These are phyloP conservation scores for Anorthoa munda DNA, from an alignment of 2,888 invertebrate genomes.

Conservation along the genomic window DNA sequence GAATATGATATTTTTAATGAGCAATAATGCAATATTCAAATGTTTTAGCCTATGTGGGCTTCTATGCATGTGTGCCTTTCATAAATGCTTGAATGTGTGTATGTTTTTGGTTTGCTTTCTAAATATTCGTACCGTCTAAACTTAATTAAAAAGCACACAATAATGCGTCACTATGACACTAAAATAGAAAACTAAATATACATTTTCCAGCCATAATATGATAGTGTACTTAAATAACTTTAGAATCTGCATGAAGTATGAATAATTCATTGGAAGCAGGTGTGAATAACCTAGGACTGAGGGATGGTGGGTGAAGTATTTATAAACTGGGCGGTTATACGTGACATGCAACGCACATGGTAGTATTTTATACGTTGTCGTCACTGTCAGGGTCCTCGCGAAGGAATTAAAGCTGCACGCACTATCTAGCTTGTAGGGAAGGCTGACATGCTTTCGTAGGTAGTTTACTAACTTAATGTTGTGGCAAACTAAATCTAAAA, in stretches of 20 bases:
- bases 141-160: too few relatives aligned
- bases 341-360: not conserved
- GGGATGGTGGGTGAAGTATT: constrained; percentile 13
- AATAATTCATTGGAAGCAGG: constrained; percentile 29
- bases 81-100: not conserved
- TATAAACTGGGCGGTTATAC: constrained; percentile 9
- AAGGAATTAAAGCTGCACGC: constrained; percentile 46
- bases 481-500: not conserved
- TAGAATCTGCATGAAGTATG: constrained; percentile 31
- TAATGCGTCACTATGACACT: too few relatives aligned
- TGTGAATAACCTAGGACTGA: constrained; percentile 25
- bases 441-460: not conserved
- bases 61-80: too few relatives aligned
- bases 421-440: not conserved
- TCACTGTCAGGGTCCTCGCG: constrained; percentile 40
- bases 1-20: too few relatives aligned
- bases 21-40: too few relatives aligned
- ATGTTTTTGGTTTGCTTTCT: too few relatives aligned
- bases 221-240: constrained; percentile 1
- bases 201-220: not conserved
- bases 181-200: too few relatives aligned
- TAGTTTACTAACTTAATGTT: not conserved
- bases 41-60: too few relatives aligned
- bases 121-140: too few relatives aligned
- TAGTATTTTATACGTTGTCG: constrained; percentile 32